Percentiles rank a stretch among this genome's conserved stretches.
Evolutionary conservation across 1,140 invertebrate species (phyloP).

Genomic region (Onthophagus taurus): DNA sequence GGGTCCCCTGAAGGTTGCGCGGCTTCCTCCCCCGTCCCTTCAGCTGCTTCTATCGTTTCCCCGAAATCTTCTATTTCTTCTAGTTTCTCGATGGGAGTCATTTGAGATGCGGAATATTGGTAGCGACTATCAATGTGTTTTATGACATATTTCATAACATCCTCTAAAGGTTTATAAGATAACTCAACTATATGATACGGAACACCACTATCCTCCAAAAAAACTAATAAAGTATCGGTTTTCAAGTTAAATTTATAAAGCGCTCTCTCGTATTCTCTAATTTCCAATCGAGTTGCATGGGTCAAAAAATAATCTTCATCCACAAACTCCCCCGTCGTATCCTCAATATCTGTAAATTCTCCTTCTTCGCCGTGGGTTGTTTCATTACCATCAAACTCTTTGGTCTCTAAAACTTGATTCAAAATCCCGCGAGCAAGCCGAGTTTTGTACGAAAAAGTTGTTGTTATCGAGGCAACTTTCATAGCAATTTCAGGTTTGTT

Average conservation of each 20-base stretch:
- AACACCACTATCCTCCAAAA: conserved; percentile 33
- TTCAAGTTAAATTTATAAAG: conserved; percentile 37
- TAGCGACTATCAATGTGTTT: conserved; percentile 26
- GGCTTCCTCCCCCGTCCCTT: conserved; percentile 28
- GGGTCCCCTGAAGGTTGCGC: neutral
- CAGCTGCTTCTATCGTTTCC: conserved; percentile 22
- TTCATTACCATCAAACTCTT: neutral
- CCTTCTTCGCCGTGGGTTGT: neutral
- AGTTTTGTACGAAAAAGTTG: conserved; percentile 8
- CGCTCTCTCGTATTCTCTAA: conserved; percentile 23
- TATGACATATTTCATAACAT: conserved; percentile 28
- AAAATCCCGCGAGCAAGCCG: conserved; percentile 1
- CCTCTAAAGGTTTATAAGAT: conserved; percentile 22
- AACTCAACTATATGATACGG: conserved; percentile 24
- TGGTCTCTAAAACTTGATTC: conserved; percentile 3
- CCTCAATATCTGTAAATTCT: neutral
- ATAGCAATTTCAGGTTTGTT: conserved; percentile 22
- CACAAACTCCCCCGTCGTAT: conserved; percentile 10
- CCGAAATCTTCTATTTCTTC: conserved; percentile 24
- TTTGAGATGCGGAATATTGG: conserved; percentile 17
- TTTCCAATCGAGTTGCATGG: neutral
- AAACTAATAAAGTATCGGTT: conserved; percentile 36
- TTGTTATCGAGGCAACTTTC: conserved; percentile 18
- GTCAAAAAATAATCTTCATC: conserved; percentile 18
- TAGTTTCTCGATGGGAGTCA: conserved; percentile 20